These are phyloP conservation scores for Camponotus pennsylvanicus DNA, from an alignment of 1,140 invertebrate genomes.

Conservation along the genomic window DNA sequence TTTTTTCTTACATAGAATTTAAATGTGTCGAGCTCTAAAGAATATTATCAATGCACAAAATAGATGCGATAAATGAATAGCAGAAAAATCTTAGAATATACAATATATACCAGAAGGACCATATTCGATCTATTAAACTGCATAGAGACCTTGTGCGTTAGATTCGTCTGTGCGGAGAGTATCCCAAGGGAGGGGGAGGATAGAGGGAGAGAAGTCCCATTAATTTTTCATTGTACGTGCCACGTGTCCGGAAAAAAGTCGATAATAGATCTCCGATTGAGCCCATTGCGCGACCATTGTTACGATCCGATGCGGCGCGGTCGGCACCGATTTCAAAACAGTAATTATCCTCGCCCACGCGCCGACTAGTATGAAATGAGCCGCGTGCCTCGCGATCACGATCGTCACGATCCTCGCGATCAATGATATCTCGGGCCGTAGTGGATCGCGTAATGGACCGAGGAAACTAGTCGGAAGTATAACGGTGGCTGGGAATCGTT, in stretches of 20 bases:
- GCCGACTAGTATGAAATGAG: slow-evolving; percentile 50
- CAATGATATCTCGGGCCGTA: slow-evolving; percentile 55
- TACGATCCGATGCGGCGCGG: slow-evolving; percentile 50
- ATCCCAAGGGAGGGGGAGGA: not conserved
- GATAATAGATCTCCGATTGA: slow-evolving; percentile 69
- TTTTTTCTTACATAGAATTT: not conserved
- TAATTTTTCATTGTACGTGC: slow-evolving; percentile 49
- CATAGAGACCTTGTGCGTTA: not conserved
- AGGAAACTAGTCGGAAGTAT: slow-evolving; percentile 39
- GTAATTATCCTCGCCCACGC: slow-evolving; percentile 75
- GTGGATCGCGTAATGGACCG: not conserved
- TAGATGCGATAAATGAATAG: not conserved
- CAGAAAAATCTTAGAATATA: not conserved
- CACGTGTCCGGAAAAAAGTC: slow-evolving; percentile 54
- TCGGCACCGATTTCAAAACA: slow-evolving; percentile 72
- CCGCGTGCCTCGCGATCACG: slow-evolving; percentile 40
- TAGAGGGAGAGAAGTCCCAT: not conserved
- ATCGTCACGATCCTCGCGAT: slow-evolving; percentile 62
- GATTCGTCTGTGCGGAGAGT: not conserved
- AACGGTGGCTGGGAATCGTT: slow-evolving; percentile 38
- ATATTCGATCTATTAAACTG: not conserved
- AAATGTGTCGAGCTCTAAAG: not conserved
- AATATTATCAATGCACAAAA: not conserved
- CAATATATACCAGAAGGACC: no score
- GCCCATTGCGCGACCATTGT: slow-evolving; percentile 67